Evolutionary conservation across 2,113 vertebrate species (phyloP).

Genomic region (Corydoras sp.): DNA sequence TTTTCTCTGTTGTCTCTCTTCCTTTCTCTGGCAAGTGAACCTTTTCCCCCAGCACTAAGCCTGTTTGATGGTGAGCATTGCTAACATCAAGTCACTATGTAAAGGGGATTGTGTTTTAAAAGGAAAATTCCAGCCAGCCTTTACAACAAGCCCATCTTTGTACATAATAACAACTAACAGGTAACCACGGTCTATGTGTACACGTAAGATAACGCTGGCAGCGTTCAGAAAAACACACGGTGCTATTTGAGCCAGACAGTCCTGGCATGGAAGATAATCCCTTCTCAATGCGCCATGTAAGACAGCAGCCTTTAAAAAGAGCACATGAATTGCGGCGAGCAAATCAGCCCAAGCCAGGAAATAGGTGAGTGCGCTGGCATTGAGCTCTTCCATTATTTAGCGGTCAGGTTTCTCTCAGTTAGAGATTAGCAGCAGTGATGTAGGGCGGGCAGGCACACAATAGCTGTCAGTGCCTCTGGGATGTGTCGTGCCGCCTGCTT

Average conservation of each 20-base stretch:
- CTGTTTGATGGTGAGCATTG: constrained; percentile 18
- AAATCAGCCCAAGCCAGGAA: constrained; percentile 25
- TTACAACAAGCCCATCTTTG: constrained; percentile 4
- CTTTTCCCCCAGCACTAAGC: constrained; percentile 16
- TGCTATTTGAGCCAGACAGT: constrained; percentile 31
- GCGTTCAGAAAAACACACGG: constrained; percentile 12
- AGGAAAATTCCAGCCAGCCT: not conserved
- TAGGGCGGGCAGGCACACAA: constrained; percentile 41
- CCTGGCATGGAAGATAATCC: constrained; percentile 35
- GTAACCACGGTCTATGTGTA: constrained; percentile 11
- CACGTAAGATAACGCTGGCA: constrained; percentile 2
- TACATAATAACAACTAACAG: not conserved
- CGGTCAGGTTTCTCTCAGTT: constrained; percentile 42
- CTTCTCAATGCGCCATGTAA: constrained; percentile 35
- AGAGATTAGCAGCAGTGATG: constrained; percentile 42
- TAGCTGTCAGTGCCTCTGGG: constrained; percentile 37
- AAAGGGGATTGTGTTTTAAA: constrained; percentile 3
- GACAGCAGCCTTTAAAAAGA: constrained; percentile 33
- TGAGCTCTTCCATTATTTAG: constrained; percentile 41
- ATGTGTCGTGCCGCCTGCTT: constrained; percentile 35
- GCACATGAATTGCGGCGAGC: constrained; percentile 29
- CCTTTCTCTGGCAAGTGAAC: constrained; percentile 3
- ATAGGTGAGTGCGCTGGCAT: constrained; percentile 31
- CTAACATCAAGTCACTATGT: constrained; percentile 14
- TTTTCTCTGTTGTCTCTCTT: not conserved